phyloP scores from a whole-genome alignment of 2,888 invertebrate genomes.

The Coelogynopora nodosa region DNA sequence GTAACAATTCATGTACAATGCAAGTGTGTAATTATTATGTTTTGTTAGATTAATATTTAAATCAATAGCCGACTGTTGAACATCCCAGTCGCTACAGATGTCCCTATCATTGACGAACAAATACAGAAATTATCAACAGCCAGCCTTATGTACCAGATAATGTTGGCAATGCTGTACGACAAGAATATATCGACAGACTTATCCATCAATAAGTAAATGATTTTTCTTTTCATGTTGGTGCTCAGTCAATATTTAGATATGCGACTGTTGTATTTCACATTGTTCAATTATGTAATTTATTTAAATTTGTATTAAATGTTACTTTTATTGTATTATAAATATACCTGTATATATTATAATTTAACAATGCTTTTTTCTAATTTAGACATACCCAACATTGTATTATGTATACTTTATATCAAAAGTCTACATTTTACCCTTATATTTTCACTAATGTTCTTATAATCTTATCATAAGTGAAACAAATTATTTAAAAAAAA shows the following conservation, averaged over 20 bases:
- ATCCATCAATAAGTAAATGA: conserved; percentile 10
- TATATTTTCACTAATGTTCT: conserved; percentile 11
- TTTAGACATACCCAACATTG: conserved; percentile 24
- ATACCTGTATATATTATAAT: conserved; percentile 12
- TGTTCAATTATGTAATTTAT: conserved; percentile 24
- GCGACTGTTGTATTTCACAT: neutral
- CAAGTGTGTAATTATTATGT: neutral
- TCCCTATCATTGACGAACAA: neutral
- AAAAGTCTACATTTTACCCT: conserved; percentile 31
- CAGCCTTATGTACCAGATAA: conserved; percentile 12
- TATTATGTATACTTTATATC: conserved; percentile 11
- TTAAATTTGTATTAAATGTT: conserved; percentile 5
- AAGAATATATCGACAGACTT: conserved; percentile 20
- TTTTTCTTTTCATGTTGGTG: conserved; percentile 20
- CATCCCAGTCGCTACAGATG: neutral
- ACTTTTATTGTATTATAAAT: conserved; percentile 23
- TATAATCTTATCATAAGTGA: conserved; percentile 22
- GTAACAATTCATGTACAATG: neutral
- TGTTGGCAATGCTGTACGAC: conserved; percentile 13
- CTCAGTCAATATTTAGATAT: conserved; percentile 15
- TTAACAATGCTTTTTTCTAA: conserved; percentile 24
- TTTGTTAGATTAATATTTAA: conserved; percentile 26
- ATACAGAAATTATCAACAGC: neutral
- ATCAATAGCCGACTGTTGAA: conserved; percentile 4
- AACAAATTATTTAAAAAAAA: neutral